Evolutionary conservation across 2,888 invertebrate species (phyloP).

Genomic region (Rotaria socialis): DNA sequence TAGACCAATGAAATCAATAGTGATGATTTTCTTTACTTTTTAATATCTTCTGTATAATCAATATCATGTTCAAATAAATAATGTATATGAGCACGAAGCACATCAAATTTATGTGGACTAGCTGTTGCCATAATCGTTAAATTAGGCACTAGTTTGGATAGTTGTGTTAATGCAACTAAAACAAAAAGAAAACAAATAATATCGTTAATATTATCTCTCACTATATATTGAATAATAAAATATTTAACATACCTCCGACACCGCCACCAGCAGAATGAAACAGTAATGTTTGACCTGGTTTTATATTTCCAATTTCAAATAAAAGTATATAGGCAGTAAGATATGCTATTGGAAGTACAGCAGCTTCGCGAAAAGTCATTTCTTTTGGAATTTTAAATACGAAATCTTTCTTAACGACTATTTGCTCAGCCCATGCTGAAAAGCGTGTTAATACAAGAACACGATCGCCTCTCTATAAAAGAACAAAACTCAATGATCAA

Average conservation of each 20-base stretch:
- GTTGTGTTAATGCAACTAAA: conserved; percentile 70
- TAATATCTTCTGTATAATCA: conserved; percentile 77
- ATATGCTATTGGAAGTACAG: conserved; percentile 79
- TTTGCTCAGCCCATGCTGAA: conserved; percentile 77
- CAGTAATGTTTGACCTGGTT: conserved; percentile 74
- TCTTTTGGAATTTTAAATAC: conserved; percentile 74
- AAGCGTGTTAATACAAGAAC: conserved; percentile 79
- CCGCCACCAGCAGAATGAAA: conserved; percentile 81
- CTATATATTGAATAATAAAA: too few species aligned
- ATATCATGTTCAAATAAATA: conserved; percentile 74
- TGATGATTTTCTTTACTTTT: conserved; percentile 67
- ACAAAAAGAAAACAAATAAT: not conserved
- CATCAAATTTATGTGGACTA: conserved; percentile 77
- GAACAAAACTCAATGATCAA: conserved; percentile 34
- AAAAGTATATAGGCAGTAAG: conserved; percentile 78
- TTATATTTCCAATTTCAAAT: conserved; percentile 75
- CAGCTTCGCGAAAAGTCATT: conserved; percentile 73
- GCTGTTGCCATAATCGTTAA: conserved; percentile 79
- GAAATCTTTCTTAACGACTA: conserved; percentile 56
- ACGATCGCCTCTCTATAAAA: conserved; percentile 57
- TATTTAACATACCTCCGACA: conserved; percentile 66
- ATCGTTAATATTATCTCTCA: too few species aligned
- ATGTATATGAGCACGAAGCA: conserved; percentile 70
- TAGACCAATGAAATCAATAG: not conserved
- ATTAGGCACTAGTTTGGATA: conserved; percentile 74